Conservation (phyloP, 2,113 vertebrate genomes). For the Egretta garzetta region DNA sequence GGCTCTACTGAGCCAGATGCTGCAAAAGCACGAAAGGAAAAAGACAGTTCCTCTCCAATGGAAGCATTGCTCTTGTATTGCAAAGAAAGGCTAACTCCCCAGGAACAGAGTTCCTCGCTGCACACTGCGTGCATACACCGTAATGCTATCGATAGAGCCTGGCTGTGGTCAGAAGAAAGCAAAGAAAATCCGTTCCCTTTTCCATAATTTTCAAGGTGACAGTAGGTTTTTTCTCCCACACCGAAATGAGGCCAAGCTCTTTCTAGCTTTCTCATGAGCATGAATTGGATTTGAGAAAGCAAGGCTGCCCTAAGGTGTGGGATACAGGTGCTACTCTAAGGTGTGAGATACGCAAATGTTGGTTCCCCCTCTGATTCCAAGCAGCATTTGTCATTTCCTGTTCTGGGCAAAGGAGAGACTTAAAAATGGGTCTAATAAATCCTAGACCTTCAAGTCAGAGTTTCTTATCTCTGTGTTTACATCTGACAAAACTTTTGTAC, state of each 20-base stretch:
- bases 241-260: background rate
- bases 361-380: background rate
- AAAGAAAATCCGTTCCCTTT: background rate
- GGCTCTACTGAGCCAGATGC: background rate
- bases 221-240: background rate
- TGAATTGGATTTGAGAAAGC: background rate
- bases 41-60: background rate
- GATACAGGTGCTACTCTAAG: background rate
- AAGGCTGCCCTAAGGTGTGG: background rate
- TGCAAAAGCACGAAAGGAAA: background rate
- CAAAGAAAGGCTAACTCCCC: background rate
- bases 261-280: background rate
- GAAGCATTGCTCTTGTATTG: background rate
- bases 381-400: background rate
- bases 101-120: background rate
- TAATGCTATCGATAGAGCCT: background rate
- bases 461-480: background rate
- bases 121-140: background rate
- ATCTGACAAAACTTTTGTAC: background rate
- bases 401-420: background rate
- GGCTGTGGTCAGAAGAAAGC: background rate
- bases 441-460: background rate
- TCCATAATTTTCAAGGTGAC: background rate
- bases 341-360: background rate
- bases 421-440: background rate